These are phyloP conservation scores for Hydrozoanthus tunicans DNA, from an alignment of 64 coral and sea anemone genomes.

Conservation along the genomic window DNA sequence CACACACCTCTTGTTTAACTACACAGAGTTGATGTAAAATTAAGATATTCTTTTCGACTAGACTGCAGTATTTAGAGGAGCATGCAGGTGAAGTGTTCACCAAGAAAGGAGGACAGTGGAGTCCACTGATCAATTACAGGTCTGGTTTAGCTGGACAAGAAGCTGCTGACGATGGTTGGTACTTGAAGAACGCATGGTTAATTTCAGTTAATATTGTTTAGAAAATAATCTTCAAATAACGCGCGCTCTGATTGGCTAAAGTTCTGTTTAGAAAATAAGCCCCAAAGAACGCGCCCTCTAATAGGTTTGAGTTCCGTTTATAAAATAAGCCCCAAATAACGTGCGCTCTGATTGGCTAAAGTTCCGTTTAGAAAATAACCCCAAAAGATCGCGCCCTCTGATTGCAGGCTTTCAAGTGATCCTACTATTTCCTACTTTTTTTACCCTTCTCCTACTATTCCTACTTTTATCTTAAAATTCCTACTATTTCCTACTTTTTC, in stretches of 20 bases:
- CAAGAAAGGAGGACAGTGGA: conserved; percentile 82
- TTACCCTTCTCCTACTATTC: no score
- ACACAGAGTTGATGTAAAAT: no score
- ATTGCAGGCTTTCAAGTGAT: no score
- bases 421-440: no score
- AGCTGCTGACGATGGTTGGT: conserved; percentile 66
- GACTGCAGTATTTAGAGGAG: conserved; percentile 81
- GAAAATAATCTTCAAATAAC: not conserved
- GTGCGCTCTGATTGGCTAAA: no score
- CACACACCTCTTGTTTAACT: not conserved
- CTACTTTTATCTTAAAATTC: no score
- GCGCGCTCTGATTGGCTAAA: not conserved
- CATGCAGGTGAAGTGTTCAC: conserved; percentile 61
- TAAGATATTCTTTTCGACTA: not conserved
- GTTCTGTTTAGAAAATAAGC: not conserved
- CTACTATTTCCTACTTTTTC: no score
- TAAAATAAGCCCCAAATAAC: not conserved
- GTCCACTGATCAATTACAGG: conserved; percentile 74
- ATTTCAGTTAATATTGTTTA: not conserved
- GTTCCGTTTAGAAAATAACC: no score
- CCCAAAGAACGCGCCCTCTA: no score
- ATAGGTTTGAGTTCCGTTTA: not conserved
- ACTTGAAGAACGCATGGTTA: not conserved
- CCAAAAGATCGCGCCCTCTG: no score
- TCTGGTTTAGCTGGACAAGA: conserved; percentile 68